A percentile compares a stretch with the other conserved stretches of the same genome.
These are phyloP conservation scores for Martes martes DNA, from an alignment of 2,113 vertebrate species.

Conservation along the genomic window DNA sequence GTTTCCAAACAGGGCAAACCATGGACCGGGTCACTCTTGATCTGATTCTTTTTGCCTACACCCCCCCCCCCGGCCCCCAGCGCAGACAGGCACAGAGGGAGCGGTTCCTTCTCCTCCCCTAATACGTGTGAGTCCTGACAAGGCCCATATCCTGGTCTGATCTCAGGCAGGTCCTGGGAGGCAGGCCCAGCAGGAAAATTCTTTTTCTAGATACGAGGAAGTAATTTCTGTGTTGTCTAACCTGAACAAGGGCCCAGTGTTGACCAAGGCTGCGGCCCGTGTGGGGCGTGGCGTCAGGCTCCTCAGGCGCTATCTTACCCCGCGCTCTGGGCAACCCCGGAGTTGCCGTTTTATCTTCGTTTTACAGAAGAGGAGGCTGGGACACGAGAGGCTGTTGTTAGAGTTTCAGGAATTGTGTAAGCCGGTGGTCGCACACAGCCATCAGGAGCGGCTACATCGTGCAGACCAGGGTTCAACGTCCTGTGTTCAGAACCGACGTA, in stretches of 20 bases:
- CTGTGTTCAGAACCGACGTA: not conserved
- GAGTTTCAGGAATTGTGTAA: conserved; percentile 62
- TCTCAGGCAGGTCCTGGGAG: conserved; percentile 11
- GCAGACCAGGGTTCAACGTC: not conserved
- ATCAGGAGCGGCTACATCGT: not conserved
- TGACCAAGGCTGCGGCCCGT: not conserved
- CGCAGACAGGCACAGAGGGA: not conserved
- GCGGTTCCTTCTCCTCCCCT: not conserved
- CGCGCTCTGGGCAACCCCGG: not conserved
- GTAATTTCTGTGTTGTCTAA: conserved; percentile 15
- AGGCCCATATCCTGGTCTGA: not conserved
- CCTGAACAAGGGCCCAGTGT: conserved; percentile 24
- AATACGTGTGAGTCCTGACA: not conserved
- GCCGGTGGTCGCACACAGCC: not conserved
- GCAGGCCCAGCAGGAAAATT: conserved; percentile 38
- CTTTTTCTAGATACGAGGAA: conserved; percentile 51
- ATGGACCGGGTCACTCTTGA: no score
- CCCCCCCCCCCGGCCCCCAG: not conserved
- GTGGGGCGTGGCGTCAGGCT: not conserved
- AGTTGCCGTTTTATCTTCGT: conserved; percentile 60
- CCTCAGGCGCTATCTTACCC: not conserved
- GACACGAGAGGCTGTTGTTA: conserved; percentile 5
- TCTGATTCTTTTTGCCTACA: not conserved
- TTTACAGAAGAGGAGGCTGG: conserved; percentile 54
- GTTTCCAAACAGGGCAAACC: not conserved